These are phyloP conservation scores for Apamea anceps DNA, from an alignment of 2,888 invertebrate genomes.

Conservation along the genomic window DNA sequence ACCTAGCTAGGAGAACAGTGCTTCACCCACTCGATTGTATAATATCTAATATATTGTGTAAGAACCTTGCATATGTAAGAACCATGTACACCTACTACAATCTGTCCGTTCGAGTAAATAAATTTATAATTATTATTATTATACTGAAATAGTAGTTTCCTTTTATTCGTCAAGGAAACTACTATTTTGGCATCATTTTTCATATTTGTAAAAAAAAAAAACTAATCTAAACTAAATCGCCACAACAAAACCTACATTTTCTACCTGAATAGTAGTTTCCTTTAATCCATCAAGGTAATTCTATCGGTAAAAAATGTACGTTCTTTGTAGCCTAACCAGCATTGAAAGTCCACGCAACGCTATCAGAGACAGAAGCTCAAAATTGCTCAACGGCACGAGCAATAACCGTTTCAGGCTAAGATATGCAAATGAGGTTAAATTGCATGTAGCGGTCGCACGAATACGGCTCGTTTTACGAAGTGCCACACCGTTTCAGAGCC, in stretches of 20 bases:
- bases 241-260: neutral
- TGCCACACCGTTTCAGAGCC: slow-evolving; percentile 63
- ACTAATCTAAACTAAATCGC: neutral
- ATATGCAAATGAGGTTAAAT: slow-evolving; percentile 80
- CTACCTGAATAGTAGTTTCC: slow-evolving; percentile 15
- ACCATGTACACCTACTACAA: too few relatives aligned
- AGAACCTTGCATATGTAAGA: too few relatives aligned
- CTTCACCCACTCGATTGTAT: too few relatives aligned
- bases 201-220: neutral
- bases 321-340: slow-evolving; percentile 40
- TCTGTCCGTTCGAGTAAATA: too few relatives aligned
- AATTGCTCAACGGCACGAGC: slow-evolving; percentile 78
- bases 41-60: too few relatives aligned
- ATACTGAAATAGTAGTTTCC: slow-evolving; percentile 12
- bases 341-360: slow-evolving; percentile 60
- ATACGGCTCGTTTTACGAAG: slow-evolving; percentile 66
- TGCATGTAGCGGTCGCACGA: slow-evolving; percentile 74
- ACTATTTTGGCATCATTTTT: too few relatives aligned
- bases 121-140: too few relatives aligned
- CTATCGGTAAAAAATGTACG: slow-evolving; percentile 11
- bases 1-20: too few relatives aligned
- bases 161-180: slow-evolving; percentile 2
- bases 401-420: slow-evolving; percentile 78
- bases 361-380: slow-evolving; percentile 65
- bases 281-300: slow-evolving; percentile 9